These are phyloP conservation scores for Vanessa atalanta DNA, from an alignment of 1,140 invertebrate species.

Conservation along the genomic window DNA sequence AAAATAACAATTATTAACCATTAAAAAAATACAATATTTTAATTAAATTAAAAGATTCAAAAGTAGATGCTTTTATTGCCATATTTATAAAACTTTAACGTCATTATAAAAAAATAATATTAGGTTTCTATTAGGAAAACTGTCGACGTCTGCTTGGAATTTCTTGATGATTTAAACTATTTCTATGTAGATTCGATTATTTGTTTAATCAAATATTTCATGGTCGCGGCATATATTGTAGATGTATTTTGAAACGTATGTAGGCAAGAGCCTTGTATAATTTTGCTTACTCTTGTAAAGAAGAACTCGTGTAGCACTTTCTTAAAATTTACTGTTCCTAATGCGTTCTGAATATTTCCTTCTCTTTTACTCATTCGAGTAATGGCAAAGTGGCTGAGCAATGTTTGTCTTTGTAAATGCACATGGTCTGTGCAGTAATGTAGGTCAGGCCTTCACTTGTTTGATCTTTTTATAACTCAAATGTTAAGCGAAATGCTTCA, in stretches of 20 bases:
- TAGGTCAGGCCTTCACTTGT: conserved; percentile 39
- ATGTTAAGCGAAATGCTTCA: conserved; percentile 15
- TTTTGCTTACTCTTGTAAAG: conserved; percentile 15
- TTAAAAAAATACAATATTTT: no score
- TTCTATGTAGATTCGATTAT: no score
- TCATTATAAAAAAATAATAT: no score
- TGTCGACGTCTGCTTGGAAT: no score
- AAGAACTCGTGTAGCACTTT: conserved; percentile 41
- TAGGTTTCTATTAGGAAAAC: no score
- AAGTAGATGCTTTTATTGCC: no score
- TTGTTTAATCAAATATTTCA: no score
- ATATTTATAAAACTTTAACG: no score
- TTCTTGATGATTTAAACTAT: no score
- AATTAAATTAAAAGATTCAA: no score
- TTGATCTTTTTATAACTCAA: conserved; percentile 27
- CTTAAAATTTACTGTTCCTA: conserved; percentile 51
- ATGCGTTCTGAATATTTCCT: conserved; percentile 48
- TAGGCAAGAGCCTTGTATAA: not conserved
- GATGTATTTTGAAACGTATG: not conserved
- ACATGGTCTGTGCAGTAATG: conserved; percentile 40
- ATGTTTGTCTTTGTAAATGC: conserved; percentile 47
- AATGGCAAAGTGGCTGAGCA: conserved; percentile 31
- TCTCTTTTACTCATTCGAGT: conserved; percentile 37
- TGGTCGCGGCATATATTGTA: no score
- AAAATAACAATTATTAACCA: no score